Evolutionary conservation across 2,888 invertebrate species (phyloP).

Genomic region (Pedicia rivosa): DNA sequence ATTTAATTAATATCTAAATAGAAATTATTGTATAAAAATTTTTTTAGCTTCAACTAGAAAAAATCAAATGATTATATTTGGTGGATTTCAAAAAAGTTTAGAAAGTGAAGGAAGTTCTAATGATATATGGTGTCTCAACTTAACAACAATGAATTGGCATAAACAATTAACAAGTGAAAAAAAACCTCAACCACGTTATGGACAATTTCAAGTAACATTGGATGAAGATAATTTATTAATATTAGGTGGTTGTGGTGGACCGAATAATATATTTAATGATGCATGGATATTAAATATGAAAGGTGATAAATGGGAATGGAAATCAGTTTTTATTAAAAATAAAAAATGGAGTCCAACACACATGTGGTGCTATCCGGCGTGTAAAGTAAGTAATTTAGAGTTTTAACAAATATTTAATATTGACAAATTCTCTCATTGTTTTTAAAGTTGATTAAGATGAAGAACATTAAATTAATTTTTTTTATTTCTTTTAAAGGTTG

Average conservation of each 20-base stretch:
- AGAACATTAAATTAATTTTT: too few relatives aligned
- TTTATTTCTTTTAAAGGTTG: too few relatives aligned
- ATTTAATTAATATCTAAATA: too few relatives aligned
- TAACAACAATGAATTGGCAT: conserved; percentile 60
- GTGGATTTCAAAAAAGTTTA: conserved; percentile 41
- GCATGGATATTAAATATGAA: conserved; percentile 78
- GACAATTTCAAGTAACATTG: conserved; percentile 77
- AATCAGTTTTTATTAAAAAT: conserved; percentile 56
- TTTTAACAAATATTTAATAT: background rate
- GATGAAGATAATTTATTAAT: conserved; percentile 64
- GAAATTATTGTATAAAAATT: too few relatives aligned
- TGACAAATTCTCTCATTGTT: conserved; percentile 6
- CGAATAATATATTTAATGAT: conserved; percentile 73
- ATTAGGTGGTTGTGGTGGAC: conserved; percentile 76
- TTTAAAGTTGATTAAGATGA: conserved; percentile 10
- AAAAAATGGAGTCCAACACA: conserved; percentile 68
- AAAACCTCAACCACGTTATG: conserved; percentile 72
- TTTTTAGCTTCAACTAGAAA: conserved; percentile 73
- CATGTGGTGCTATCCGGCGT: conserved; percentile 89
- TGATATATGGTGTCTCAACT: conserved; percentile 78
- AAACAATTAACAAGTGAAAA: conserved; percentile 51
- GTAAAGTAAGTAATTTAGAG: conserved; percentile 27
- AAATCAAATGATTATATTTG: conserved; percentile 71
- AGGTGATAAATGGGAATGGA: conserved; percentile 56
- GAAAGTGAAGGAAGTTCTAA: conserved; percentile 45